phyloP scores from a whole-genome alignment of 2,113 vertebrate species.

The Paralichthys olivaceus region DNA sequence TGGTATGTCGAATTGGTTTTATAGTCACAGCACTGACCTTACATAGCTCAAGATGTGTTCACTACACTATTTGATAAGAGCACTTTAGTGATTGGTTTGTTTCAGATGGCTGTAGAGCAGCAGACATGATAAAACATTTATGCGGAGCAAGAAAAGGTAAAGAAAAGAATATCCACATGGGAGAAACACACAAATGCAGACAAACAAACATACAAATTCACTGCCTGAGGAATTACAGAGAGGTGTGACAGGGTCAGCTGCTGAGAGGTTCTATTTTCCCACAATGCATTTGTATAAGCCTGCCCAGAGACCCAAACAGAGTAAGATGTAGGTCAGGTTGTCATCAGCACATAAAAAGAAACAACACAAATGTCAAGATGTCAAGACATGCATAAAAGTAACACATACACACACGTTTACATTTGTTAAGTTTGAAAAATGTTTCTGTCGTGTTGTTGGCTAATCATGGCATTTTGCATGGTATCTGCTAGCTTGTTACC shows the following conservation, averaged over 20 bases:
- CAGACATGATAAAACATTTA: neutral
- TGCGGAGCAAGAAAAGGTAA: neutral
- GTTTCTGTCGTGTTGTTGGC: neutral
- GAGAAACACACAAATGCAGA: neutral
- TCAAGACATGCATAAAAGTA: conserved; percentile 2
- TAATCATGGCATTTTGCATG: neutral
- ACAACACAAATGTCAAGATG: conserved; percentile 52
- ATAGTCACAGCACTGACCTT: neutral
- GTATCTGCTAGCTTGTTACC: neutral
- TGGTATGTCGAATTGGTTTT: neutral
- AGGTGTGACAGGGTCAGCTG: conserved; percentile 58
- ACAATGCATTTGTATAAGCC: conserved; percentile 43
- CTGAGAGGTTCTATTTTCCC: conserved; percentile 49
- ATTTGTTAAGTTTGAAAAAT: neutral
- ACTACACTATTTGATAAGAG: neutral
- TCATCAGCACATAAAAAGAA: conserved; percentile 56
- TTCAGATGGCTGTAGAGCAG: neutral
- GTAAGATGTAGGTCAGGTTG: conserved; percentile 55
- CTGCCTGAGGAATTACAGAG: conserved; percentile 45
- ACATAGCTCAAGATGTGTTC: neutral
- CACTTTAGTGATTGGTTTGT: conserved; percentile 8
- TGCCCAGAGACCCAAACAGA: conserved; percentile 39
- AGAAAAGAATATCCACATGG: conserved; percentile 6
- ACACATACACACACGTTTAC: neutral
- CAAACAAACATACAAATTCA: conserved; percentile 29